Conservation (phyloP, 2,797 vertebrate genomes). For the Alauda arvensis region DNA sequence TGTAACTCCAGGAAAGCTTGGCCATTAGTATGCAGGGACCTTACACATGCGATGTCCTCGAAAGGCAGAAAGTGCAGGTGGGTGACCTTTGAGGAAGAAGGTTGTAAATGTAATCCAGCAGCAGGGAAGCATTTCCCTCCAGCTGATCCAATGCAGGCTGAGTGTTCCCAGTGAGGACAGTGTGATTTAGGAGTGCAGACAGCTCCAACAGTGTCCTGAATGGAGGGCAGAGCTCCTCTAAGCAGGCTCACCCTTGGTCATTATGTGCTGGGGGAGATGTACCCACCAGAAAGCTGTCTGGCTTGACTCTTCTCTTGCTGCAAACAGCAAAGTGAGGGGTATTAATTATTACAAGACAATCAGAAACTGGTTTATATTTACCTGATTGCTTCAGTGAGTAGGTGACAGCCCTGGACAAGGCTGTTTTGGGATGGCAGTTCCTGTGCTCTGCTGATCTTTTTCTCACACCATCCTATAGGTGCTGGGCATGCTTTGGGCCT, state of each 20-base stretch:
- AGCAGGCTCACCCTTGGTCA: background rate
- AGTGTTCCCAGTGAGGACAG: background rate
- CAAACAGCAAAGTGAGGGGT: background rate
- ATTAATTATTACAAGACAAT: background rate
- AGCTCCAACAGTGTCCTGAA: background rate
- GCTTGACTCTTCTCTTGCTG: background rate
- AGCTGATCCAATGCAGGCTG: background rate
- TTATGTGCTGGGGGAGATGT: background rate
- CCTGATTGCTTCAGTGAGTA: background rate
- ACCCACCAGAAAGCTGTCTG: background rate
- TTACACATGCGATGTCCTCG: background rate
- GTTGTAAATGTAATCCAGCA: background rate
- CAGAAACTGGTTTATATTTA: background rate
- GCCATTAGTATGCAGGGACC: background rate
- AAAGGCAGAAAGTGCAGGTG: background rate
- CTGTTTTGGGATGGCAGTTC: background rate
- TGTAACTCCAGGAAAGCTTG: background rate
- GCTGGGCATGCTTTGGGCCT: background rate
- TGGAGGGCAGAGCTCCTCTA: rapidly evolving
- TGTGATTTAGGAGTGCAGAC: rapidly evolving
- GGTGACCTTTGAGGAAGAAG: background rate
- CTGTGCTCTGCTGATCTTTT: background rate
- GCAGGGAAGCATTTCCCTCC: background rate
- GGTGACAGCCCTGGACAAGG: background rate
- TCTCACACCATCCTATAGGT: background rate